Percentiles rank a stretch among this genome's conserved stretches.
Evolutionary conservation across 2,113 vertebrate genomes (phyloP).

Genomic region (Callopanchax toddi): DNA sequence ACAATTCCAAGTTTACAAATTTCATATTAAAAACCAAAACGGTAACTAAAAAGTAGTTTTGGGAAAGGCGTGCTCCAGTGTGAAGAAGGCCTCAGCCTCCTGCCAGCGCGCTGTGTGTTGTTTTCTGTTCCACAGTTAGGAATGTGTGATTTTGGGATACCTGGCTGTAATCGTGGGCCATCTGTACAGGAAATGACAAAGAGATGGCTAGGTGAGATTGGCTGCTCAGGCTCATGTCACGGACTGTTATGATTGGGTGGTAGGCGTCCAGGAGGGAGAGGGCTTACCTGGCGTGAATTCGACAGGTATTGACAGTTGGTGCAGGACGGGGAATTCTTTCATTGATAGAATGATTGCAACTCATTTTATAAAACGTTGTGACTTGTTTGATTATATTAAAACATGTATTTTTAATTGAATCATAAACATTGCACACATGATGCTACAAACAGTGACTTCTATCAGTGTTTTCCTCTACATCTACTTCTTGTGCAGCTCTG

Average conservation of each 20-base stretch:
- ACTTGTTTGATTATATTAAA: constrained; percentile 81
- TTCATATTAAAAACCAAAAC: no score
- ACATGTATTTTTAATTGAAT: constrained; percentile 88
- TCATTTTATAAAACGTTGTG: no score
- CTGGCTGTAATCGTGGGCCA: constrained; percentile 63
- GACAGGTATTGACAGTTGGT: constrained; percentile 37
- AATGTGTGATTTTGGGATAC: constrained; percentile 72
- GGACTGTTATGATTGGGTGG: constrained; percentile 67
- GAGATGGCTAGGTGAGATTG: constrained; percentile 75
- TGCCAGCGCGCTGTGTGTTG: constrained; percentile 8
- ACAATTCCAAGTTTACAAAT: no score
- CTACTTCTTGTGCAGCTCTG: constrained; percentile 82
- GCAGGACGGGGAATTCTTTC: not conserved
- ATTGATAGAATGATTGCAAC: not conserved
- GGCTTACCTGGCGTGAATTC: constrained; percentile 71
- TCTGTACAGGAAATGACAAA: constrained; percentile 78
- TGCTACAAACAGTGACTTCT: constrained; percentile 54
- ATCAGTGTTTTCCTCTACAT: constrained; percentile 59
- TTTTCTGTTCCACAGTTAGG: constrained; percentile 36
- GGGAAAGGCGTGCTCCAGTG: no score
- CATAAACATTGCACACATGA: constrained; percentile 73
- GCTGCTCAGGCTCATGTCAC: constrained; percentile 66
- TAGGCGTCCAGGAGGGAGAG: constrained; percentile 28
- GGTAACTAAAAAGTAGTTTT: no score
- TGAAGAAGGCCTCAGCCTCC: no score